Evolutionary conservation across 2,888 invertebrate species (phyloP).

Genomic region (Eupithecia dodoneata): DNA sequence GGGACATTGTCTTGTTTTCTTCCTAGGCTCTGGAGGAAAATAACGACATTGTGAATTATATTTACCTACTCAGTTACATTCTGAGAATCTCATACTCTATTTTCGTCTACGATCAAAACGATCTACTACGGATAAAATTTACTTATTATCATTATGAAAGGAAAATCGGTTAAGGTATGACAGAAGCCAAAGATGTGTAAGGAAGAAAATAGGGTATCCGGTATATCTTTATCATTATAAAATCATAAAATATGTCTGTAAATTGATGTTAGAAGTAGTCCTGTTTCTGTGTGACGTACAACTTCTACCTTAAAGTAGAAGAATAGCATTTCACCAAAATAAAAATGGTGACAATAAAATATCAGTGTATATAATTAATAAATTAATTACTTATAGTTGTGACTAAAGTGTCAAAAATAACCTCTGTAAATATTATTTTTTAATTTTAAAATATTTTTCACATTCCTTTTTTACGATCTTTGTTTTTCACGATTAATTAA

Average conservation of each 20-base stretch:
- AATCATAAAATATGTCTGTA: slow-evolving; percentile 13
- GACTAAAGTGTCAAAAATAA: slow-evolving; percentile 54
- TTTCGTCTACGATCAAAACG: background rate
- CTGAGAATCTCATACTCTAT: background rate
- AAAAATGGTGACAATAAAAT: slow-evolving; percentile 82
- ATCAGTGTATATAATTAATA: slow-evolving; percentile 79
- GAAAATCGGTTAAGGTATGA: background rate
- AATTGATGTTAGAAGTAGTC: slow-evolving; percentile 24
- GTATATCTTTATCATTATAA: background rate
- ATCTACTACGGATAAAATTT: background rate
- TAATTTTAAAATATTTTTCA: slow-evolving; percentile 22
- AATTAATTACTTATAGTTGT: slow-evolving; percentile 56
- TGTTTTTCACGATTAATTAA: slow-evolving; percentile 15
- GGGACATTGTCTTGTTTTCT: slow-evolving; percentile 2
- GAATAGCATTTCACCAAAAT: slow-evolving; percentile 68
- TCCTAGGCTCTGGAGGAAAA: background rate
- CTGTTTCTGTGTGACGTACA: background rate
- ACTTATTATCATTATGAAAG: background rate
- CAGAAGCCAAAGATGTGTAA: background rate
- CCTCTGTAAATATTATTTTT: slow-evolving; percentile 68
- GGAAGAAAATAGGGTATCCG: background rate
- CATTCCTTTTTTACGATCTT: background rate
- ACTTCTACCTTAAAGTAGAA: background rate
- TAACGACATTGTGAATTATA: background rate
- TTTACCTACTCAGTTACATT: background rate